phyloP scores from a whole-genome alignment of 1,140 invertebrate genomes.

The Zaprionus gabonicus region DNA sequence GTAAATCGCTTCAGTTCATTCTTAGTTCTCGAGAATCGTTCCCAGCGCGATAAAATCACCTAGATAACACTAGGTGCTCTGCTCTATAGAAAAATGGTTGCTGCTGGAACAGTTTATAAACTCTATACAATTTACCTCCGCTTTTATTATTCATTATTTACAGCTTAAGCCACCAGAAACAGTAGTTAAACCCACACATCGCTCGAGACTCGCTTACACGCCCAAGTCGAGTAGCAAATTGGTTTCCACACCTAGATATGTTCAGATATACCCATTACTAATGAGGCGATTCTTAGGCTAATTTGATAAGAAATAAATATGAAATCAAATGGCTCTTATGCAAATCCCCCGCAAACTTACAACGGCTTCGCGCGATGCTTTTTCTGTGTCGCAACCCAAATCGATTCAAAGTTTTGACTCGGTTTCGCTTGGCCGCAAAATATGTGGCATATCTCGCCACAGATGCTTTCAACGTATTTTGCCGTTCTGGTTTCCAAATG shows the following conservation, averaged over 20 bases:
- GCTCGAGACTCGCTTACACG: constrained; percentile 13
- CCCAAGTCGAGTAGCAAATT: constrained; percentile 54
- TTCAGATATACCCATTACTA: constrained; percentile 43
- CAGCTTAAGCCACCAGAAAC: constrained; percentile 3
- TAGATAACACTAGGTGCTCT: not conserved
- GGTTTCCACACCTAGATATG: constrained; percentile 52
- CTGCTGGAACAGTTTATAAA: not conserved
- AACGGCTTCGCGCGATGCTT: constrained; percentile 28
- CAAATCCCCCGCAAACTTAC: constrained; percentile 54
- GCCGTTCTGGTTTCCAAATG: constrained; percentile 75
- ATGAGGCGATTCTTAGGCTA: constrained; percentile 55
- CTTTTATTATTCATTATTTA: constrained; percentile 8
- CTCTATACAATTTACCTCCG: not conserved
- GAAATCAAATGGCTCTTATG: constrained; percentile 27
- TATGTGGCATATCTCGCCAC: constrained; percentile 55
- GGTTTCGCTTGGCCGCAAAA: constrained; percentile 41
- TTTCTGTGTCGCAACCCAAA: constrained; percentile 66
- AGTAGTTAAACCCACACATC: constrained; percentile 5
- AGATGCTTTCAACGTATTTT: constrained; percentile 59
- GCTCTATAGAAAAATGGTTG: not conserved
- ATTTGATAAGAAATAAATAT: constrained; percentile 50
- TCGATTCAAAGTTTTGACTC: constrained; percentile 1
- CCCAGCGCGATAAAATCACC: not conserved
- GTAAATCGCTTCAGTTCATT: not conserved
- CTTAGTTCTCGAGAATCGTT: not conserved